Conservation (phyloP, 2,797 vertebrate genomes). For the Picus viridis region DNA sequence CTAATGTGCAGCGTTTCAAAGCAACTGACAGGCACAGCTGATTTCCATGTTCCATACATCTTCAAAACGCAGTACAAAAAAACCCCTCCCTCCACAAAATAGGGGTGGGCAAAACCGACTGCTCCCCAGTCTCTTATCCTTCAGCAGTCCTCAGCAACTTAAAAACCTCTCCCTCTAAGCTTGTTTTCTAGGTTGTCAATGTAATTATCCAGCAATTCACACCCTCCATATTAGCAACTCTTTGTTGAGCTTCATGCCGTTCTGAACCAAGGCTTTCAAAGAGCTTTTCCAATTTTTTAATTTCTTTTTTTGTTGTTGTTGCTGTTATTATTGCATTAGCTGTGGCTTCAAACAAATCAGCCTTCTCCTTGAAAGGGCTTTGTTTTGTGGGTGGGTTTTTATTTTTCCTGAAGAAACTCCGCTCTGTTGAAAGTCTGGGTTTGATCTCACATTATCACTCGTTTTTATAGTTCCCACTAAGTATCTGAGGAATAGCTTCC, state of each 20-base stretch:
- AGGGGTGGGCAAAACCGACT: not conserved
- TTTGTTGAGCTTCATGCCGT: conserved; percentile 16
- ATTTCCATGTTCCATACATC: not conserved
- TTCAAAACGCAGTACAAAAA: conserved; percentile 6
- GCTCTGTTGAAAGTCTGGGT: conserved; percentile 12
- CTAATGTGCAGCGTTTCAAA: conserved; percentile 37
- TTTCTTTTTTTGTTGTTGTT: not conserved
- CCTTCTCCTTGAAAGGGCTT: not conserved
- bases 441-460: conserved; percentile 44
- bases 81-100: not conserved
- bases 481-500: conserved; percentile 8
- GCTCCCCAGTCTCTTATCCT: not conserved
- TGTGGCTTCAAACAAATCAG: conserved; percentile 51
- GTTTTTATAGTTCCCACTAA: not conserved
- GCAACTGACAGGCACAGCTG: conserved; percentile 4
- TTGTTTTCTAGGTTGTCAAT: conserved; percentile 34
- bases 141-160: not conserved
- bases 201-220: conserved; percentile 51
- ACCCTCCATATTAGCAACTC: not conserved
- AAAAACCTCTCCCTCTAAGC: conserved; percentile 13
- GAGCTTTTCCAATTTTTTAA: not conserved
- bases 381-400: not conserved
- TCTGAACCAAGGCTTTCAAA: conserved; percentile 42
- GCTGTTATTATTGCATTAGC: not conserved
- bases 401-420: not conserved